These are phyloP conservation scores for Temnothorax unifasciatus DNA, from an alignment of 2,888 invertebrate species.

Conservation along the genomic window DNA sequence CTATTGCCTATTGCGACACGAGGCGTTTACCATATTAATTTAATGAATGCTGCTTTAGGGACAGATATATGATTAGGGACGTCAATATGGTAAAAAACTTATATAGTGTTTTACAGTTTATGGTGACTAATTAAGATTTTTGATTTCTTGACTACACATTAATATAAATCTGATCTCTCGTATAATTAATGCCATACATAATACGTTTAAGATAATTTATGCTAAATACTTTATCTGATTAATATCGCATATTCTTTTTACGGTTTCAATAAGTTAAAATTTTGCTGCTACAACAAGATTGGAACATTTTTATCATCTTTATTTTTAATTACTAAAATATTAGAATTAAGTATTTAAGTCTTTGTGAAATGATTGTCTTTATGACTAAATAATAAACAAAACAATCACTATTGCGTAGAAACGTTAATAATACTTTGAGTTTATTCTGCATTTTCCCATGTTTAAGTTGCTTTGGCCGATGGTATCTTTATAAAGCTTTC, in stretches of 20 bases:
- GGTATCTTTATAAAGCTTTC: background rate
- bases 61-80: too few relatives aligned
- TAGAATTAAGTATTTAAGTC: background rate
- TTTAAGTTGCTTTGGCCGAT: background rate
- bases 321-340: background rate
- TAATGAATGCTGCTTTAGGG: background rate
- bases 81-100: background rate
- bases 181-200: background rate
- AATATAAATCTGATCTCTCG: background rate
- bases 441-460: background rate
- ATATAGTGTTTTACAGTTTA: background rate
- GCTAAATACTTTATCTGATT: background rate
- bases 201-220: background rate
- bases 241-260: background rate
- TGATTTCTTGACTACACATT: background rate
- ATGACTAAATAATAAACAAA: background rate
- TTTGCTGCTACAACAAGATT: background rate
- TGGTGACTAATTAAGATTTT: constrained; percentile 5
- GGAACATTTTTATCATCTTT: background rate
- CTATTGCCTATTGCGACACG: background rate
- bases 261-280: background rate
- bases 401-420: background rate
- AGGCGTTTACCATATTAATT: background rate
- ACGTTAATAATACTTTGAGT: background rate
- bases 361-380: background rate